Base-by-base conservation (phyloP, 2,888 invertebrate species). In the Leistus spinibarbis region DNA sequence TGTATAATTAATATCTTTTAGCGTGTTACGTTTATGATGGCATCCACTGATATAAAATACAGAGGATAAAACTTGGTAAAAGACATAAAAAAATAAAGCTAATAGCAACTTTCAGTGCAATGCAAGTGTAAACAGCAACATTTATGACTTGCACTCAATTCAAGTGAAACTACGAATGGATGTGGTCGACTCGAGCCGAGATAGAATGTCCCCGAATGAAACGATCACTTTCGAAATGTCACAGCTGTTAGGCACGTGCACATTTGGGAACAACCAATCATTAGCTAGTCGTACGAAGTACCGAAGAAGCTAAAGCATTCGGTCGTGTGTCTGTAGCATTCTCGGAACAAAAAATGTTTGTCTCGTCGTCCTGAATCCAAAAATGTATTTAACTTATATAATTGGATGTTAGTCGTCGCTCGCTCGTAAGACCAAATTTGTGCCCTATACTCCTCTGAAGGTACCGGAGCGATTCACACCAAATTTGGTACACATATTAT, bases 1-100 rank as follows among this genome's bases (percentile, higher is more conserved):
- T 57, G 19, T 60, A 60, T 60, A 60, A 60, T 60, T 60, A 60
- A 60, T 60, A 60, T 60, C 60, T 60, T n/a, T 60, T 20, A 60
- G 19, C 60, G 60, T 60, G 19, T 19, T 20, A 60, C 60, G 16
- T 60, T 60, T 22, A 60, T 19, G 20, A 19, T 22, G 19, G 19
- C 40, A 40, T 40, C 40, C 40, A 40, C n/a, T n/a, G n/a, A n/a
- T 5, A 40, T 40, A 10, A 40, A 40, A 40, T 4, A 13, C 13
- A 40, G 40, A 40, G 7, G 13, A 24, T 7, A 24, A 24, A 24
- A 24, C 24, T 4, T 10, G 19, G 20, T 10, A 20, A 60, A 60
- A 60, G 20, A 20, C 17, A 20, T 60, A 9, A 22, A 60, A 60
- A 60, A 60, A 60, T 20, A 60, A 60, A 10, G 17, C 20, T 22